Base-by-base conservation (phyloP, 2,888 invertebrate genomes). In the Dryococelus australis region DNA sequence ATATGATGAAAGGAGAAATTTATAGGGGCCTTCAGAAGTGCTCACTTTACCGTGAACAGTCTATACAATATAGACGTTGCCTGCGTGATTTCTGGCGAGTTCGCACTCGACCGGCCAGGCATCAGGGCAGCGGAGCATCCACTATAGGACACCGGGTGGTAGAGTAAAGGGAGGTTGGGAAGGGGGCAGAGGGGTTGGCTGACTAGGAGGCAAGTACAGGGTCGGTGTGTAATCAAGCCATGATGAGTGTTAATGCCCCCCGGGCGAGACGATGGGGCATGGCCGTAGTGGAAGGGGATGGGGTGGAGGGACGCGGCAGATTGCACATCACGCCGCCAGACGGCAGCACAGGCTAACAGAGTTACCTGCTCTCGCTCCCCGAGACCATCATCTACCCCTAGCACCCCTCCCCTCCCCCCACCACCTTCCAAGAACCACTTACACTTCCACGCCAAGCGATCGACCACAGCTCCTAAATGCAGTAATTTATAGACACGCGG, bases 171-270 rank as follows among this genome's bases (percentile, higher is more conserved):
- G 20, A 20, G 16, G 65, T n/a, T 0, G 6, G 2, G 83, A 12
- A 10, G 83, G 83, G 28, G 83, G 43, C 0, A 2, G 80, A 26
- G 26, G 80, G 26, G 26, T 3, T 80, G 28, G 12, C 16, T 79
- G 10, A n/a, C 79, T 12, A 1, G 79, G 1, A 20, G 20, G 27
- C 27, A 79, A 79, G 27, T 10, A 27, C 26, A 28, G 83, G 83
- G 26, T 28, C 83, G 43, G 83, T 24, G 43, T 28, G 83, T 83
- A 43, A 83, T 83, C 35, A 83, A 43, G 28, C 83, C 83, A 13
- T 28, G 83, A 83, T 83, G 83, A 83, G 83, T 83, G 83, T 83
- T 83, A 83, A 83, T 83, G 43, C 43, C 83, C 83, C n/a, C 83
- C 35, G 83, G 83, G 83, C 20, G 27, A 79, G 47, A n/a, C n/a